A percentile compares a stretch with the other conserved stretches of the same genome.
Conservation (phyloP, 2,888 invertebrate species). For the Cancer borealis region DNA sequence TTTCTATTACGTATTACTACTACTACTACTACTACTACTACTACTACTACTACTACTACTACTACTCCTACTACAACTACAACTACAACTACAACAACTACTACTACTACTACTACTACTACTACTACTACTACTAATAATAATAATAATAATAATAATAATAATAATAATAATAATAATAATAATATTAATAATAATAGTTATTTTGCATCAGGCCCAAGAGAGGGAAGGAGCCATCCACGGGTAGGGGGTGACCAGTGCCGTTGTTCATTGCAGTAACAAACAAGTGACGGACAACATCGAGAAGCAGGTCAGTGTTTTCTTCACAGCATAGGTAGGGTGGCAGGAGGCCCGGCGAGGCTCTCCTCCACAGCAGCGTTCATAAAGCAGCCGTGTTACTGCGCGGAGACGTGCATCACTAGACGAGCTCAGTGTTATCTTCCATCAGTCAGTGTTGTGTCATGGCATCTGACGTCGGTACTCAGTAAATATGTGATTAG, state of each 20-base stretch:
- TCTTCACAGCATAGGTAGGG: neutral
- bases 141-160: neutral
- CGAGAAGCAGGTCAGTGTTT: neutral
- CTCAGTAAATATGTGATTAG: slow-evolving; percentile 10
- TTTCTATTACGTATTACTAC: neutral
- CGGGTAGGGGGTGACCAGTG: too few species aligned
- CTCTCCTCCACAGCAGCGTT: too few species aligned
- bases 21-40: neutral
- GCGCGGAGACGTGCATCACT: neutral
- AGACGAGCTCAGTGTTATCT: neutral
- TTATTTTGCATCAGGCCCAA: too few species aligned
- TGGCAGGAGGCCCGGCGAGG: neutral
- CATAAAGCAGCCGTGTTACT: neutral
- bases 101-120: neutral
- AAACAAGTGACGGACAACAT: too few species aligned
- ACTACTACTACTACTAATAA: too few species aligned
- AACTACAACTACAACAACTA: neutral
- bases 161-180: too few species aligned
- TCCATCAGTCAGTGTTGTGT: neutral
- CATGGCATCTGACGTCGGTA: neutral
- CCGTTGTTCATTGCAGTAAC: too few species aligned
- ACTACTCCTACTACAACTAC: neutral
- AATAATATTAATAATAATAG: too few species aligned
- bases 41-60: neutral
- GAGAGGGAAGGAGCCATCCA: too few species aligned